phyloP scores from a whole-genome alignment of 2,888 invertebrate genomes.

The Nipponacmea schrenckii region DNA sequence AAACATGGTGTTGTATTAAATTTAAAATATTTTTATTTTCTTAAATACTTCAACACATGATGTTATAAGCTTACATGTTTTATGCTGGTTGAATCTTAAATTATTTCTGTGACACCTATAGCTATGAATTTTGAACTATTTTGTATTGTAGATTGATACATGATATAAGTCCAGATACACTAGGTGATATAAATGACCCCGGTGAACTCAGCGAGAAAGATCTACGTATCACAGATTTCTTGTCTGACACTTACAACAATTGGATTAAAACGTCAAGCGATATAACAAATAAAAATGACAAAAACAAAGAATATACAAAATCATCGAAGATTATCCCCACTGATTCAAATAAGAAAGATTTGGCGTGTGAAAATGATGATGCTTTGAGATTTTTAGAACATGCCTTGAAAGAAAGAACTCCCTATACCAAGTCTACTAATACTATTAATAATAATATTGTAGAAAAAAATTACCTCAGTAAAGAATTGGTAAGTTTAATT shows the following conservation, averaged over 20 bases:
- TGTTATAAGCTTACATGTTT: too few species aligned
- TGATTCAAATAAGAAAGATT: constrained; percentile 13
- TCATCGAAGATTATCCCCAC: neutral
- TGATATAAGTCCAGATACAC: constrained; percentile 48
- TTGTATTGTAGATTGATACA: constrained; percentile 45
- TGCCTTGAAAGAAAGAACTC: constrained; percentile 9
- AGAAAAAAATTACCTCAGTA: neutral
- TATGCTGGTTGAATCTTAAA: too few species aligned
- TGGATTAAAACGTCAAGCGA: constrained; percentile 17
- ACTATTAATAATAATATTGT: constrained; percentile 14
- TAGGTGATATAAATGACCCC: constrained; percentile 21
- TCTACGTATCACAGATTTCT: constrained; percentile 18
- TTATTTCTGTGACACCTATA: too few species aligned
- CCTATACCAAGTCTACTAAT: constrained; percentile 5
- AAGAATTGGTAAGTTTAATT: neutral
- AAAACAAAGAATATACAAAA: constrained; percentile 23
- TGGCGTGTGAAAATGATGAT: constrained; percentile 14
- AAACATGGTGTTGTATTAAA: too few species aligned
- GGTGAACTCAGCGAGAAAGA: constrained; percentile 20
- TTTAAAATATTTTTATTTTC: too few species aligned
- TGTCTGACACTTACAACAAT: constrained; percentile 15
- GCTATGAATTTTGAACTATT: too few species aligned
- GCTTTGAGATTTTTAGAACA: constrained; percentile 8
- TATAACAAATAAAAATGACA: constrained; percentile 32
- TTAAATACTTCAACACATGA: too few species aligned